Base-by-base conservation (phyloP, 2,113 vertebrate species). In the Oncorhynchus mykiss region DNA sequence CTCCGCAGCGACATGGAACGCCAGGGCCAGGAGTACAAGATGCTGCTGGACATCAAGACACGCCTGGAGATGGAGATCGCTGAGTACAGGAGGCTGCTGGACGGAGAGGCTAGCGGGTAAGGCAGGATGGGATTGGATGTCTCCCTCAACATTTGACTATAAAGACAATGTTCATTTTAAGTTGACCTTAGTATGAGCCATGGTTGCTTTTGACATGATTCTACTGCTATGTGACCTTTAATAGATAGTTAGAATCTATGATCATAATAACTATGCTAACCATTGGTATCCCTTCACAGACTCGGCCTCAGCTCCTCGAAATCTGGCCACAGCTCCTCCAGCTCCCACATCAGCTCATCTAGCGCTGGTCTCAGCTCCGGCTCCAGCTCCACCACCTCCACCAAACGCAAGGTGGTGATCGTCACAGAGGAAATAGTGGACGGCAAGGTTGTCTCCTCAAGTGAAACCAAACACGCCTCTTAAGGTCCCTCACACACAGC, bases 31-130 rank as follows among this genome's bases (percentile, higher is more conserved):
- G 51, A 54, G 51, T 54, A 54, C 51, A 54, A 54, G 51, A 54
- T 54, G 51, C 51, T 54, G 80, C 91, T 99, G 73, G 95, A 98
- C 88, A 91, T 97, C 90, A 99, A 99, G 81, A 92, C 93, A 0
- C 88, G 95, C 0, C 92, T 98, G 90, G 97, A 98, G 85, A 92
- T 95, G 93, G 97, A 98, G 84, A 98, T 98, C 0, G 90, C 94
- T 73, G 94, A 96, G 1, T 99, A 99, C 92, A 96, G 93, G 80
- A 93, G 88, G 57, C 93, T 99, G 85, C 79, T 99, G 72, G 97
- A 99, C 71, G 95, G 94, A 84, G 95, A 95, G 86, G 88, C 89
- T 82, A 84, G 68, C 31, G 34, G 34, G 34, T 34, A 34, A 1
- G 34, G 34, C 34, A 34, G 34, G 34, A 34, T 34, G 34, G 0